Percentiles rank a stretch among this genome's conserved stretches.
Conservation (phyloP, 2,113 vertebrate species). For the Sakesphorus luctuosus region DNA sequence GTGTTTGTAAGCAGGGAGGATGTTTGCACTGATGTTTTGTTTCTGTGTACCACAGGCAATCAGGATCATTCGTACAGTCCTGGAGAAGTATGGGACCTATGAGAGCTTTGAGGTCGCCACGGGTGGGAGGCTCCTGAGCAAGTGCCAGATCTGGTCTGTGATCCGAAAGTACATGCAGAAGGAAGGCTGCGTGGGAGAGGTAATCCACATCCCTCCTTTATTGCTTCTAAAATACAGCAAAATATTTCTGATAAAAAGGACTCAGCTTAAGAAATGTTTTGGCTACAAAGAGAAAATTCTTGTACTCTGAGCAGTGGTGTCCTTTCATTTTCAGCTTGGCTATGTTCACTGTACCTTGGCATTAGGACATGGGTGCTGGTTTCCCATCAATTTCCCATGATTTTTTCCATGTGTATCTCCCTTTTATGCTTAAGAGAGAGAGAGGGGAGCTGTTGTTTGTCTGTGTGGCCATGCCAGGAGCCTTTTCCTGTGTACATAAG, state of each 20-base stretch:
- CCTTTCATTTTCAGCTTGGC: background rate
- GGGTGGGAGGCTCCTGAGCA: conserved; percentile 87
- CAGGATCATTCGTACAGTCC: conserved; percentile 89
- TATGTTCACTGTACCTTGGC: accelerated
- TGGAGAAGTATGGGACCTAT: conserved; percentile 90
- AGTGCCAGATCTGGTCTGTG: conserved; percentile 91
- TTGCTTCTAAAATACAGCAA: background rate
- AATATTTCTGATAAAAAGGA: background rate
- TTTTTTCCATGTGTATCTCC: background rate
- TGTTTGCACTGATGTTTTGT: background rate
- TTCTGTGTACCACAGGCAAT: conserved; percentile 78
- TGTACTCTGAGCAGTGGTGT: background rate
- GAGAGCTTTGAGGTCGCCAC: conserved; percentile 92
- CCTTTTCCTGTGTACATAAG: background rate
- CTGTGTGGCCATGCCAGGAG: background rate
- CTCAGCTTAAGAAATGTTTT: background rate
- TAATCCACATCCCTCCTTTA: conserved; percentile 38
- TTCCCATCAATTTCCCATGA: background rate
- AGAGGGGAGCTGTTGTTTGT: background rate
- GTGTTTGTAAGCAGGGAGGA: background rate
- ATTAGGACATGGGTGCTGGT: background rate
- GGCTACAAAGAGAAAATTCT: background rate
- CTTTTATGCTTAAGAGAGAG: background rate
- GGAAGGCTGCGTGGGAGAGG: conserved; percentile 94
- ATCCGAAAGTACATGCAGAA: conserved; percentile 97